phyloP scores from a whole-genome alignment of 30 jellyfish, hydroid and myxozoan genomes.

The Chrysaora quinquecirrha region DNA sequence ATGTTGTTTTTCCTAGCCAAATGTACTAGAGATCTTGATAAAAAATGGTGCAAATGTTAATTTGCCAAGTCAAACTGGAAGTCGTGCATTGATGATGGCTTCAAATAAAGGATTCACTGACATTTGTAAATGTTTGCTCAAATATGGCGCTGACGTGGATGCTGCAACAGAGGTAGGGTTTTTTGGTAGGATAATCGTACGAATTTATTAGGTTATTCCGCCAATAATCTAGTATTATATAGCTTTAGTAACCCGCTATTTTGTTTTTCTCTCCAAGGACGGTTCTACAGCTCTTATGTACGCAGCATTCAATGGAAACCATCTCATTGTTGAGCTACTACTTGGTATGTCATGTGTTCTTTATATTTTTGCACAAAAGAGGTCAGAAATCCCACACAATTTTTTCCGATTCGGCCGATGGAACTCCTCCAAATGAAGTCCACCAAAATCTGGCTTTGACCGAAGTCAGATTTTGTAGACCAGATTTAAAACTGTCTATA shows the following conservation, averaged over 20 bases:
- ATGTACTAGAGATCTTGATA: neutral
- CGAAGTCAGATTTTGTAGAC: neutral
- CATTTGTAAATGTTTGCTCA: slow-evolving; percentile 21
- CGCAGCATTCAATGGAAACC: slow-evolving; percentile 28
- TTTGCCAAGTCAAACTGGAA: neutral
- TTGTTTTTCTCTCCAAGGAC: neutral
- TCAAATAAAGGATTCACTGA: slow-evolving; percentile 29
- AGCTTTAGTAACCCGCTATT: neutral
- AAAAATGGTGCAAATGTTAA: neutral
- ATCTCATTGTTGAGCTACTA: slow-evolving; percentile 3
- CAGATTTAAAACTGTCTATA: neutral
- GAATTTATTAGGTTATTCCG: neutral
- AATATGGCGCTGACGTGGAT: slow-evolving; percentile 19
- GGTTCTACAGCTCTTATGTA: slow-evolving; percentile 28
- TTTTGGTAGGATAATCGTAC: neutral
- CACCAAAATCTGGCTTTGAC: neutral
- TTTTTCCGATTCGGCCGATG: neutral
- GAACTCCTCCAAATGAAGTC: neutral
- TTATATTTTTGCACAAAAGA: too few relatives aligned
- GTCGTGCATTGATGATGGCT: slow-evolving; percentile 3
- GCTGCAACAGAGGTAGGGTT: neutral
- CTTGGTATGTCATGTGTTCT: too few relatives aligned
- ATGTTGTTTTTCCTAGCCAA: neutral
- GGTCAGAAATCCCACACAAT: too few relatives aligned
- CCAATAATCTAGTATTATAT: neutral